These are phyloP conservation scores for Chloromyia formosa DNA, from an alignment of 2,888 invertebrate genomes.

Conservation along the genomic window DNA sequence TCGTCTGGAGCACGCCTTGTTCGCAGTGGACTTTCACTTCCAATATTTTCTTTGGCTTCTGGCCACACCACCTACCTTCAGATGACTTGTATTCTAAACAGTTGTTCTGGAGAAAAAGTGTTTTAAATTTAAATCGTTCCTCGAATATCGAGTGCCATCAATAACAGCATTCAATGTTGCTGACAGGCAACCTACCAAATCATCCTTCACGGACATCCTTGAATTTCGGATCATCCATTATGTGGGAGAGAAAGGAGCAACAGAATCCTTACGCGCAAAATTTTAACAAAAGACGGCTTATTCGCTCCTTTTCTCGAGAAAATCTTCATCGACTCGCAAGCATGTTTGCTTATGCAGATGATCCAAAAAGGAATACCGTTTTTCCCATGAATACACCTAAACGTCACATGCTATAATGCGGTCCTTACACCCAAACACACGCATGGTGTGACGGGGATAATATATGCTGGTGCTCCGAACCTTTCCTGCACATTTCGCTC, in stretches of 20 bases:
- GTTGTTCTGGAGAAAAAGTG: no score
- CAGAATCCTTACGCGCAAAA: not conserved
- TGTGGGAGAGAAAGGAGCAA: not conserved
- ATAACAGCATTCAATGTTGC: not conserved
- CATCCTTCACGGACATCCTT: not conserved
- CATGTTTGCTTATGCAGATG: constrained; percentile 39
- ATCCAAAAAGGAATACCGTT: constrained; percentile 32
- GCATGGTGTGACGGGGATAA: not conserved
- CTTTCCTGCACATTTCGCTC: not conserved
- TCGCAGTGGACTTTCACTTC: no score
- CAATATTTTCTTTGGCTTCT: no score
- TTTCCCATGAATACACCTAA: constrained; percentile 6
- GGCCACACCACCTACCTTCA: no score
- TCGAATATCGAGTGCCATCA: constrained; percentile 14
- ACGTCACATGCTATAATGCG: constrained; percentile 2
- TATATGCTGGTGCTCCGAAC: not conserved
- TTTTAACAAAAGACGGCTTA: constrained; percentile 16
- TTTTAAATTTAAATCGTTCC: not conserved
- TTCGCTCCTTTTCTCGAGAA: not conserved
- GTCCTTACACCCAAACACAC: not conserved
- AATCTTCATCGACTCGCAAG: constrained; percentile 13
- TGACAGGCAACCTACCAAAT: constrained; percentile 19
- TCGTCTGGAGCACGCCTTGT: no score
- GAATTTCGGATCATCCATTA: constrained; percentile 23
- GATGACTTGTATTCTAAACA: no score